Base-by-base conservation (phyloP, 2,888 invertebrate species). In the Teleogryllus oceanicus region DNA sequence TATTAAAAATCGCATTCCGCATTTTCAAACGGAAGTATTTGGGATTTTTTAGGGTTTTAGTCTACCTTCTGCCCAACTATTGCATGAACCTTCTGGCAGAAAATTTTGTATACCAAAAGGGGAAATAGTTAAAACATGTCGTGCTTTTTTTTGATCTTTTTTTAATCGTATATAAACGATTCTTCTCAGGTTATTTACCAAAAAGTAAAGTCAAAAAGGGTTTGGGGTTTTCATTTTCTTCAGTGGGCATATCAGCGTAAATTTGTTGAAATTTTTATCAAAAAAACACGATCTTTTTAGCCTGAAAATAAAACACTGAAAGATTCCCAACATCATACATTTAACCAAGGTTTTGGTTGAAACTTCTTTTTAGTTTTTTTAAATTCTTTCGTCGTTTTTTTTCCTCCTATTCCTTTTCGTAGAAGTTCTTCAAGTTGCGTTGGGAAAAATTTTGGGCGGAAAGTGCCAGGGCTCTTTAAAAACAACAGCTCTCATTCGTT, bases 251-350 rank as follows among this genome's bases (percentile, higher is more conserved):
- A 78, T 50, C 13, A 78, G 50, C 21, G 21, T 78, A 78, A 78
- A 50, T 50, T 78, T 78, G 78, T 50, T 78, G 2, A 78, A 78
- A 51, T 2, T 78, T 78, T 78, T 18, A 78, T 51, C 78, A 78
- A 51, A 49, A 50, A 62, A 4, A 11, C 18, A 21, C 62, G 62
- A 62, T 62, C 62, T 62, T 62, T 62, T 2, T 62, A 3, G 5
- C 5, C 62, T 62, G 62, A 62, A 2, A 2, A 2, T 12, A 62
- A 16, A 62, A 62, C 51, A 51, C 2, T 3, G 5, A 2, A 62
- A 62, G 62, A 3, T 18, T 62, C 13, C 2, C 62, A 62, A 16
- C 62, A 62, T 5, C 18, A 5, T 62, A 62, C 12, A 18, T 62
- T 62, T 62, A 2, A 62, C 18, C 62, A 62, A 62, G 18, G 62